A percentile compares a stretch with the other conserved stretches of the same genome.
phyloP scores from a whole-genome alignment of 1,140 invertebrate genomes.

The Anadara kagoshimensis region DNA sequence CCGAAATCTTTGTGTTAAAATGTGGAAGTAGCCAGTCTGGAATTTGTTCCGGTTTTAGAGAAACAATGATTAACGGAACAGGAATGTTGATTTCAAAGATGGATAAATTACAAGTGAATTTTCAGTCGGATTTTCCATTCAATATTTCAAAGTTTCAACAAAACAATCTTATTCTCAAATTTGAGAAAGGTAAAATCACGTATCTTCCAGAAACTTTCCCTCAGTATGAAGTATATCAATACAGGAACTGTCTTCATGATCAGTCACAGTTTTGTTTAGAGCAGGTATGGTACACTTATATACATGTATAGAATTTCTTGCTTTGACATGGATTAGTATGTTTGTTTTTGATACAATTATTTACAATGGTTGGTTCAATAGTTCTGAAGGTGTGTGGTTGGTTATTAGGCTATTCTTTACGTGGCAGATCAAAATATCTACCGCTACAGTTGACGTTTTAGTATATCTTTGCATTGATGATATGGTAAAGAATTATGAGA shows the following conservation, averaged over 20 bases:
- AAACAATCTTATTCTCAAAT: neutral
- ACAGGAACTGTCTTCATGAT: neutral
- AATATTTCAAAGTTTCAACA: neutral
- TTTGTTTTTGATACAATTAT: no score
- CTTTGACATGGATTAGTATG: no score
- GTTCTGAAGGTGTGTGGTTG: no score
- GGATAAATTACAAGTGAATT: neutral
- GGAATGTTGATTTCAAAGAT: neutral
- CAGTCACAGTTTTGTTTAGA: neutral
- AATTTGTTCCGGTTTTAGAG: neutral
- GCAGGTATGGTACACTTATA: constrained; percentile 2
- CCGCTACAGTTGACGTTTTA: no score
- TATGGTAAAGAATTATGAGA: no score
- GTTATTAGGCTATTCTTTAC: no score
- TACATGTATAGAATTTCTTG: no score
- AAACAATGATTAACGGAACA: neutral
- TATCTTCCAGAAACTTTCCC: constrained; percentile 1
- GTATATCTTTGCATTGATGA: no score
- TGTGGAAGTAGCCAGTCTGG: neutral
- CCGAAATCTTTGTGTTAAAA: neutral
- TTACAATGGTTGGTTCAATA: no score
- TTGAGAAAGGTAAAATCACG: neutral
- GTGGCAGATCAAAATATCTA: no score
- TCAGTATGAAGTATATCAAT: constrained; percentile 14
- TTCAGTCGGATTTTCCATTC: neutral